Conservation (phyloP, 2,797 vertebrate genomes). For the Gambusia yucatana region DNA sequence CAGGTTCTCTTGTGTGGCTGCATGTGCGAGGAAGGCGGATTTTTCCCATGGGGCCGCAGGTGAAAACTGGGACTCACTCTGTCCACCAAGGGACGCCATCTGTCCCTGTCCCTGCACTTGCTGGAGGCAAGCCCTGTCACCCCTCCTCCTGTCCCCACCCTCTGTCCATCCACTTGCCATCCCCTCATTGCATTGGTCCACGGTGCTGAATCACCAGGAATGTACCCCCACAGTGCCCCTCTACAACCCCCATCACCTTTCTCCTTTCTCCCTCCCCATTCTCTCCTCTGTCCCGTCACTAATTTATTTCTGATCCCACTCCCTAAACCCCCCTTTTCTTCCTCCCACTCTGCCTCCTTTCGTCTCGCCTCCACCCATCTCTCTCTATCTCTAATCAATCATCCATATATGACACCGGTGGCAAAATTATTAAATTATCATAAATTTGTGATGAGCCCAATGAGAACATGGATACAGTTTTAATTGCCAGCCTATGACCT, state of each 20-base stretch:
- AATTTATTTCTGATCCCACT: constrained; percentile 51
- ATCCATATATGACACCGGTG: constrained; percentile 74
- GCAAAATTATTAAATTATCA: constrained; percentile 76
- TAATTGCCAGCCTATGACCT: constrained; percentile 77
- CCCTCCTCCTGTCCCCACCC: constrained; percentile 69
- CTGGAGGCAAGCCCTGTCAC: constrained; percentile 72
- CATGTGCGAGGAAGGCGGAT: constrained; percentile 79
- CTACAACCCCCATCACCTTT: constrained; percentile 20
- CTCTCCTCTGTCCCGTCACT: constrained; percentile 61
- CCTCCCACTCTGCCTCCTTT: constrained; percentile 60
- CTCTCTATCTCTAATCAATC: constrained; percentile 73
- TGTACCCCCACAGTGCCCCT: constrained; percentile 41
- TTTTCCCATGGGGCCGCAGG: constrained; percentile 87
- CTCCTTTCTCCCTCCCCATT: constrained; percentile 41
- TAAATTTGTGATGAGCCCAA: constrained; percentile 71
- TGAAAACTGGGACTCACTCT: constrained; percentile 85
- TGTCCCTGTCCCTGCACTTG: constrained; percentile 81
- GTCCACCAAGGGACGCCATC: constrained; percentile 79
- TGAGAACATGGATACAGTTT: constrained; percentile 73
- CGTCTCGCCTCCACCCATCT: constrained; percentile 50
- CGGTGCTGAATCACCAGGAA: constrained; percentile 82
- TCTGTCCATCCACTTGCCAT: constrained; percentile 68
- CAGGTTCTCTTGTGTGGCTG: constrained; percentile 72
- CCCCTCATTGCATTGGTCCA: constrained; percentile 73
- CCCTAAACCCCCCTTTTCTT: constrained; percentile 47